Conservation (phyloP, 2,113 vertebrate genomes). For the Uropsilus gracilis region DNA sequence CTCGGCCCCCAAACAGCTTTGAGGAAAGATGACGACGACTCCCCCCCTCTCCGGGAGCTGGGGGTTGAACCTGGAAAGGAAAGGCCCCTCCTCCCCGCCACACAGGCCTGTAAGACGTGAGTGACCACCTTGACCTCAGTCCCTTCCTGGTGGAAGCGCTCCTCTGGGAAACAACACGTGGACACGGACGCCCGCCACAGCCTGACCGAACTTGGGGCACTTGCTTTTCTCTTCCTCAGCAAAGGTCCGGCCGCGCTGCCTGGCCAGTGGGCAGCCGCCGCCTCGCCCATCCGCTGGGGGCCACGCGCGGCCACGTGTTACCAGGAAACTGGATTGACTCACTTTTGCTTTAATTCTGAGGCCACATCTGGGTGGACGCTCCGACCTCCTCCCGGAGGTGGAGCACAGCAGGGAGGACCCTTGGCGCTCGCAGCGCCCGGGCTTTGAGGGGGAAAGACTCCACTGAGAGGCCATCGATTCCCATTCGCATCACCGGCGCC, state of each 20-base stretch:
- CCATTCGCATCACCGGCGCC: background rate
- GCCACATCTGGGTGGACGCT: background rate
- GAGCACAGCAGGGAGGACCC: background rate
- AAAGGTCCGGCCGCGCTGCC: background rate
- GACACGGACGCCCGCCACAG: background rate
- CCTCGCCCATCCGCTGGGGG: background rate
- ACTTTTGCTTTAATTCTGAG: background rate
- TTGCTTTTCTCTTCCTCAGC: accelerated
- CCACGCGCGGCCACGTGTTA: background rate
- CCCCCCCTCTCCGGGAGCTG: background rate
- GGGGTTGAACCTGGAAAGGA: background rate
- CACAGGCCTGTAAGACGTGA: background rate
- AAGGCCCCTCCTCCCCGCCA: background rate
- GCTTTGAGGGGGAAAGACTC: background rate
- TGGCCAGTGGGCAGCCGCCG: background rate
- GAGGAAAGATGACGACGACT: accelerated
- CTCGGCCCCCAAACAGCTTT: accelerated
- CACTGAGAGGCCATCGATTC: constrained; percentile 44
- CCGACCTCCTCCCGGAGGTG: accelerated
- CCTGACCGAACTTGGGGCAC: accelerated
- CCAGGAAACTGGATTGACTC: background rate
- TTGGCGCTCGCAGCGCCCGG: background rate
- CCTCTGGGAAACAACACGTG: background rate
- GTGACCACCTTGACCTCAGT: background rate
- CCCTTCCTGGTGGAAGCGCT: background rate